Evolutionary conservation across 2,888 invertebrate genomes (phyloP), one percentile per base, ranked within the genome.

Genomic region (Encarsia formosa): DNA sequence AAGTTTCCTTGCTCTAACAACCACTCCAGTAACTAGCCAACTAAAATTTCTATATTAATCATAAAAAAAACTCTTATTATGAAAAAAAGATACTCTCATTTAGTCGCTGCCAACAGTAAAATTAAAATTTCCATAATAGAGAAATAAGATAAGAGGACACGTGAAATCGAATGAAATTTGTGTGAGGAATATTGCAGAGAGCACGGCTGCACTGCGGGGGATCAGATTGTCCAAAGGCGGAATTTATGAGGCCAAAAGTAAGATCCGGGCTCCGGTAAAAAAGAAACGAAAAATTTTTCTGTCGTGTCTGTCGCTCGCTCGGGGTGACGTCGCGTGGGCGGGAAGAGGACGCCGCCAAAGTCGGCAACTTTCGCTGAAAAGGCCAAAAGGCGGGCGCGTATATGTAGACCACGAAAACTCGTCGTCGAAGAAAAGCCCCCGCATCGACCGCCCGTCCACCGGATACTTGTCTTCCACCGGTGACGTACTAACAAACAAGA

Each of bases 391-490:
- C 1, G 20, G 5, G 22, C 19, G 35, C 35, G 35, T n/a, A 11
- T 16, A 9, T 4, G 15, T 8, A 9, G 16, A 39, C 24, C 23
- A 11, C 5, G 22, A 15, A 5, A 8, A 24, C 20, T 11, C 9
- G 22, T 23, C 15, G 39, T 16, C 22, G 20, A 15, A 20, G 23
- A 22, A 39, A 39, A 8, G 22, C 20, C 16, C 13, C 20, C 32
- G 26, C 26, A 1, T 6, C 2, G 32, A 15, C 23, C 39, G 6
- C 20, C 42, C 42, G 42, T 31, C 42, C 26, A 11, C 16, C 42
- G 42, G 42, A 42, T 42, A 18, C 31, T 6, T 8, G 19, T 63
- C n/a, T n/a, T n/a, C n/a, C n/a, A n/a, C n/a, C n/a, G n/a, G n/a
- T n/a, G n/a, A n/a, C n/a, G n/a, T n/a, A n/a, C n/a, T n/a, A n/a